phyloP scores from a whole-genome alignment of 2,797 vertebrate species.

The Chelon auratus region DNA sequence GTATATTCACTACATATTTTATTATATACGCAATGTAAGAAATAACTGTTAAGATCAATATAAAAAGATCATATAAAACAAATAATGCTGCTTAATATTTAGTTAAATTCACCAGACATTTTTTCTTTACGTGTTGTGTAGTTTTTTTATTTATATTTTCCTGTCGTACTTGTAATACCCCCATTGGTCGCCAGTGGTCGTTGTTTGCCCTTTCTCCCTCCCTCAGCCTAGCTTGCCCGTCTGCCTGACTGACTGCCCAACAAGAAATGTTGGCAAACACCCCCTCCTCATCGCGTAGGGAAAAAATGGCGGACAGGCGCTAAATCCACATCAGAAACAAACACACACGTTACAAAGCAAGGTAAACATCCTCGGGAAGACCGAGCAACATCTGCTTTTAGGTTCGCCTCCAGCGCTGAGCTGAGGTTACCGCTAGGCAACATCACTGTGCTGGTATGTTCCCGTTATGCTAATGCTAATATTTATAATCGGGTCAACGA shows the following conservation, averaged over 20 bases:
- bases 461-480: conserved; percentile 61
- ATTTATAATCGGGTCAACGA: conserved; percentile 57
- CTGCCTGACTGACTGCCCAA: conserved; percentile 55
- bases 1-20: no score
- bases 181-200: conserved; percentile 47
- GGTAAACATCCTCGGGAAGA: conserved; percentile 75
- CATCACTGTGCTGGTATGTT: conserved; percentile 30
- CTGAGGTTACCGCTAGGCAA: conserved; percentile 14
- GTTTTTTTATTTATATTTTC: background rate
- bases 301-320: conserved; percentile 86
- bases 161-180: background rate
- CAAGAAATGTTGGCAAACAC: conserved; percentile 76
- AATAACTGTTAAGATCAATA: no score
- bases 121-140: background rate
- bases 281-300: conserved; percentile 70
- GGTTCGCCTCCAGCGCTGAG: conserved; percentile 28
- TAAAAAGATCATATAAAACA: no score
- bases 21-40: no score
- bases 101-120: no score
- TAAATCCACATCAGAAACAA: conserved; percentile 81
- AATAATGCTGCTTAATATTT: no score
- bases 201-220: background rate
- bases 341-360: conserved; percentile 78
- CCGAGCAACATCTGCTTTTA: conserved; percentile 42
- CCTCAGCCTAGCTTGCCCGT: conserved; percentile 18